Conservation (phyloP, 92 coral and sea anemone genomes). For the Paramuricea clavata region DNA sequence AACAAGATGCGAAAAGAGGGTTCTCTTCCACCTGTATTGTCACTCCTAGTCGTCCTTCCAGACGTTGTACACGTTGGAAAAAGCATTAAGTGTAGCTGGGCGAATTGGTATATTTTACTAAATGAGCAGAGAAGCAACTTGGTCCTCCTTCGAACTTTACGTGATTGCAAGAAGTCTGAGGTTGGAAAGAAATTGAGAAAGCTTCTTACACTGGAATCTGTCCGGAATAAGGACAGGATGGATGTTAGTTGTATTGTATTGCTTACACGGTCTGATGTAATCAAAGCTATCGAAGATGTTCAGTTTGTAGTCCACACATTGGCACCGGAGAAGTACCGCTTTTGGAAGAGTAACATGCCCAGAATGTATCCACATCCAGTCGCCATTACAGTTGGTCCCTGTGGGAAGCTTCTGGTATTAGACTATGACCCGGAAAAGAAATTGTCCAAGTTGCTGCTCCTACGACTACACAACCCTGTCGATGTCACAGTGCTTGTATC, state of each 20-base stretch:
- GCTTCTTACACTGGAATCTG: conserved; percentile 15
- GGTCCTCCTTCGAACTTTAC: conserved; percentile 48
- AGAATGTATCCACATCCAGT: conserved; percentile 39
- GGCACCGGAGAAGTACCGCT: conserved; percentile 54
- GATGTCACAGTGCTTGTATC: conserved; percentile 53
- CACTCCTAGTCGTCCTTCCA: conserved; percentile 20
- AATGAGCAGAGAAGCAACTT: conserved; percentile 50
- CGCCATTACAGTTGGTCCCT: conserved; percentile 34
- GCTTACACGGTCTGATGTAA: conserved; percentile 30
- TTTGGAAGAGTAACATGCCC: conserved; percentile 48
- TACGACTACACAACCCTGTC: conserved; percentile 67
- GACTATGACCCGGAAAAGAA: conserved; percentile 28
- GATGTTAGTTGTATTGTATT: neutral
- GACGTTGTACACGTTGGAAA: conserved; percentile 39
- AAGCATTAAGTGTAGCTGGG: conserved; percentile 50
- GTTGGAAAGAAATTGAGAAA: conserved; percentile 32
- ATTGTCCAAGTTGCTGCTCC: conserved; percentile 26
- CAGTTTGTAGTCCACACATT: conserved; percentile 40
- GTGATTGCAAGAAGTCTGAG: conserved; percentile 14
- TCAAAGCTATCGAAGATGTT: neutral
- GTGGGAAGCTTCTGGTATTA: conserved; percentile 38
- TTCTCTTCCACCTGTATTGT: conserved; percentile 32
- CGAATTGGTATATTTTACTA: conserved; percentile 48
- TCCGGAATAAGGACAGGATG: conserved; percentile 52
- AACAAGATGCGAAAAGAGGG: conserved; percentile 29